phyloP scores from a whole-genome alignment of 2,113 vertebrate species.

The Epinephelus fuscoguttatus region DNA sequence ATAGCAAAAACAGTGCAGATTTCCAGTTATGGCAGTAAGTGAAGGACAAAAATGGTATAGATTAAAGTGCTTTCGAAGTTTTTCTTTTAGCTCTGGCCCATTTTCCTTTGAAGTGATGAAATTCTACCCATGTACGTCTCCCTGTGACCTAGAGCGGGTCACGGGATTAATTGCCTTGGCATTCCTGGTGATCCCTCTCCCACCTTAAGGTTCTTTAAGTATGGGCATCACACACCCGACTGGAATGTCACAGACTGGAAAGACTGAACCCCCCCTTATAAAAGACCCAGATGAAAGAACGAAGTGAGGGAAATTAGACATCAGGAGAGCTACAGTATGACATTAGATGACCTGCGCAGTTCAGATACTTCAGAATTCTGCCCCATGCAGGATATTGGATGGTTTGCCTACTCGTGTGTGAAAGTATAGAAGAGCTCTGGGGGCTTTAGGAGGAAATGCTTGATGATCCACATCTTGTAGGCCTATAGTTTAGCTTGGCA shows the following conservation, averaged over 20 bases:
- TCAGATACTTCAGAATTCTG: slow-evolving; percentile 52
- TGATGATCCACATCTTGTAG: slow-evolving; percentile 63
- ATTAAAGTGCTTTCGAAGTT: not conserved
- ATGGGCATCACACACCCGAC: slow-evolving; percentile 61
- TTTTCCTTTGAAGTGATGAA: slow-evolving; percentile 48
- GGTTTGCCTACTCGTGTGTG: slow-evolving; percentile 65
- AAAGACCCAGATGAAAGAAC: slow-evolving; percentile 52
- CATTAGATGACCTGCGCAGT: slow-evolving; percentile 59
- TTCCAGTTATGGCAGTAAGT: not conserved
- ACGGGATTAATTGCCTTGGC: slow-evolving; percentile 71
- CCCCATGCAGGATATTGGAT: slow-evolving; percentile 56
- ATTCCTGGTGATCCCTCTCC: slow-evolving; percentile 58
- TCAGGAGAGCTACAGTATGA: slow-evolving; percentile 42
- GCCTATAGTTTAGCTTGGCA: slow-evolving; percentile 44
- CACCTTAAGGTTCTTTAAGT: slow-evolving; percentile 60
- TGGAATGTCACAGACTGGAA: slow-evolving; percentile 48
- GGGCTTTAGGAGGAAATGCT: slow-evolving; percentile 56
- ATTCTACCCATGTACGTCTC: slow-evolving; percentile 55
- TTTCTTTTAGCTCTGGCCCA: not conserved
- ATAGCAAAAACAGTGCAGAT: not conserved
- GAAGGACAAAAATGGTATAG: not conserved
- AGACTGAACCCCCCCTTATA: slow-evolving; percentile 38
- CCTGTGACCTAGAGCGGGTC: slow-evolving; percentile 58
- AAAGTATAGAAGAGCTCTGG: slow-evolving; percentile 49
- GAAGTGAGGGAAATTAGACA: slow-evolving; percentile 47